phyloP scores from a whole-genome alignment of 2,113 vertebrate species.

The Galbula dea region DNA sequence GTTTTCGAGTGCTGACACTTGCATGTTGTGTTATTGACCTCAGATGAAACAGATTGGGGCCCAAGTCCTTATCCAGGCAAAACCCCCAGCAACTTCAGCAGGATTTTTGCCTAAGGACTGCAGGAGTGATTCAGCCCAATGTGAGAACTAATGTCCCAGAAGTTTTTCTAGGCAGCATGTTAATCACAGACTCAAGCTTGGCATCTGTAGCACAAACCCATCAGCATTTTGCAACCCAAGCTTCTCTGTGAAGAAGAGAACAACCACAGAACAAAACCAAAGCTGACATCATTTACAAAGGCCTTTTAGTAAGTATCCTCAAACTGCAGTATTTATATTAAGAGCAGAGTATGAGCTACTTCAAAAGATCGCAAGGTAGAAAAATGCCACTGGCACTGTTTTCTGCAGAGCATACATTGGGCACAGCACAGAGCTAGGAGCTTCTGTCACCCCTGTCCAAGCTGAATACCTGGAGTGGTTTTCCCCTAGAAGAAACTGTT shows the following conservation, averaged over 20 bases:
- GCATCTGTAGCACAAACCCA: not conserved
- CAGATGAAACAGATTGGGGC: not conserved
- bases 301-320: not conserved
- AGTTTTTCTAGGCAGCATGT: not conserved
- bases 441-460: not conserved
- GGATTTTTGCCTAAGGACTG: not conserved
- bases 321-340: not conserved
- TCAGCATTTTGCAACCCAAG: not conserved
- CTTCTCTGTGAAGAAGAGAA: not conserved
- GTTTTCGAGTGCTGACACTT: not conserved
- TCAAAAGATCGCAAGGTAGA: not conserved
- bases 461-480: not conserved
- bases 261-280: not conserved
- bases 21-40: not conserved
- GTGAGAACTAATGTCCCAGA: not conserved
- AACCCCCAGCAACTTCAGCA: not conserved
- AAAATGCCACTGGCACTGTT: not conserved
- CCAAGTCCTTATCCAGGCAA: not conserved
- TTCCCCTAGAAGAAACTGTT: not conserved
- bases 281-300: not conserved
- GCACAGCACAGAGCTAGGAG: not conserved
- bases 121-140: conserved; percentile 8
- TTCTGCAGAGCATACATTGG: not conserved
- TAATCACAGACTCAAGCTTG: not conserved
- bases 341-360: not conserved